Percentiles rank a stretch among this genome's conserved stretches.
Conservation (phyloP, 2,797 vertebrate genomes). For the Picus viridis region DNA sequence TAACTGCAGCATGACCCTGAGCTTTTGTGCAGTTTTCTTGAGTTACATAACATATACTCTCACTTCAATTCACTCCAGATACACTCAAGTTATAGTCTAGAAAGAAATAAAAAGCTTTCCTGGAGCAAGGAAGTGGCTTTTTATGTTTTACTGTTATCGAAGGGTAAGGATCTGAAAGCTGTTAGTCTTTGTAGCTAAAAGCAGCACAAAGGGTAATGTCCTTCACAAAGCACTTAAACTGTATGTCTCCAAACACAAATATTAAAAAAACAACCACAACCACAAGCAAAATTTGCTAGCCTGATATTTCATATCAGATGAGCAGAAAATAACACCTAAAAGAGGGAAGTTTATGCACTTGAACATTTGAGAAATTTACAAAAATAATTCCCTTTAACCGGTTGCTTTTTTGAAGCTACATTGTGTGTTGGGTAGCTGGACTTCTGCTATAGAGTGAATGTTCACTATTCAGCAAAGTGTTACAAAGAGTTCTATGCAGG, state of each 20-base stretch:
- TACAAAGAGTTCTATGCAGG: neutral
- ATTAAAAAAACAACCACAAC: neutral
- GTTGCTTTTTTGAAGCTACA: neutral
- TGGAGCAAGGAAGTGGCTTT: neutral
- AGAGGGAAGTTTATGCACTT: neutral
- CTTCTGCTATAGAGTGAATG: neutral
- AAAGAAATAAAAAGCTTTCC: neutral
- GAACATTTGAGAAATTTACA: neutral
- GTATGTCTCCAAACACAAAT: neutral
- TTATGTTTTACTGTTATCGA: neutral
- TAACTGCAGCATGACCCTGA: neutral
- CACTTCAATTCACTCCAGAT: neutral
- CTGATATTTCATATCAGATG: neutral
- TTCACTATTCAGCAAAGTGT: neutral
- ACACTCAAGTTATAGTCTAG: neutral
- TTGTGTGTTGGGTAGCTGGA: neutral
- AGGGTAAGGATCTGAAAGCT: neutral
- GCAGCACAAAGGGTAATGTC: neutral
- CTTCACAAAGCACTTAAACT: neutral
- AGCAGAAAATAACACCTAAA: neutral
- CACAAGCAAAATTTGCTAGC: neutral
- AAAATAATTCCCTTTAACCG: neutral
- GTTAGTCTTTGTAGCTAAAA: neutral
- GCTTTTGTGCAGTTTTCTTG: neutral
- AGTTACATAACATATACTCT: neutral